Base-by-base conservation (phyloP, 2,888 invertebrate genomes). In the Heliconius sara region DNA sequence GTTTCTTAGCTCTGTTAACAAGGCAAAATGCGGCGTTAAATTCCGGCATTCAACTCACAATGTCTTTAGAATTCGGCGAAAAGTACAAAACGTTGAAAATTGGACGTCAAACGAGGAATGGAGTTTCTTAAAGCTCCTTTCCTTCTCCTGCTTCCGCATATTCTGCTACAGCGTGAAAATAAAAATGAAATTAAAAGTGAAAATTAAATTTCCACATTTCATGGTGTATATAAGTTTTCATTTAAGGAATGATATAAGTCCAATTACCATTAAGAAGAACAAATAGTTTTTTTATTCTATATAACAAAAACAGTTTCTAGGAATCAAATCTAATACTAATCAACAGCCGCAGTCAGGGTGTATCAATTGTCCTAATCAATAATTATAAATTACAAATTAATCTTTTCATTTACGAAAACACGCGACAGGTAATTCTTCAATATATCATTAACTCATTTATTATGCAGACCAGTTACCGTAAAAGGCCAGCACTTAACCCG, bases 401-500 rank as follows among this genome's bases (percentile, higher is more conserved):
- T 27, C 9, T 65, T 65, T 65, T 65, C 63, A 65, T 75, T 73
- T 60, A 60, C 25, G 16, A 73, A 7, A n/a, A 22, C 10, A 60
- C 60, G 9, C 22, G 60, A 60, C 34, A 16, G n/a, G 34, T 63
- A 75, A 75, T 75, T 75, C 65, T 68, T 74, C 67, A 68, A 74
- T 67, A 68, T 68, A 80, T 76, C 65, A 72, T 71, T 74, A 57
- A 25, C 77, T 82, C 77, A 63, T 76, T 79, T 76, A 83, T 84
- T 83, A 84, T 86, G 86, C 84, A 86, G 87, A 84, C 89, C 87
- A 86, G 87, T 82, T 88, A 70, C 91, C 88, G 30, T 88, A 88
- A 88, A 89, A 83, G 92, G 92, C 76, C 71, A 84, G 87, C 84
- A 86, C 88, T 86, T 89, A 90, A 90, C 89, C 86, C 87, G 75